phyloP scores from a whole-genome alignment of 2,113 vertebrate species.

The Phalacrocorax brasilianus region DNA sequence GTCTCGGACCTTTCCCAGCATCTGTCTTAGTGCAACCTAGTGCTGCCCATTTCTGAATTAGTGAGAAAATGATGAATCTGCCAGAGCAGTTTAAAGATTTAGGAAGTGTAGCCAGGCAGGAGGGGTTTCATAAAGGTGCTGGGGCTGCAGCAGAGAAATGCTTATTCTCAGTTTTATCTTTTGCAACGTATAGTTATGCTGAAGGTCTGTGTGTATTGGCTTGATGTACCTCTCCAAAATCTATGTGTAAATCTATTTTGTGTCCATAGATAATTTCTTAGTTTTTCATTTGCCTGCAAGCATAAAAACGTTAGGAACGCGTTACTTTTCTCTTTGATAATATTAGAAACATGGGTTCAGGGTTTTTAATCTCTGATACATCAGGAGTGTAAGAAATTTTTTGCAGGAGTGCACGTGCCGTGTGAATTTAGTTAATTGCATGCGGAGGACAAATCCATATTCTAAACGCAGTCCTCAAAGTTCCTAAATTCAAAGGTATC shows the following conservation, averaged over 20 bases:
- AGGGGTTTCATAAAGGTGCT: background rate
- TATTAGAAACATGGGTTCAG: background rate
- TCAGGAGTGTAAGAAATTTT: background rate
- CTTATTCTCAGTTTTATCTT: background rate
- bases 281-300: background rate
- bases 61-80: background rate
- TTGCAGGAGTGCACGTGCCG: background rate
- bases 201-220: background rate
- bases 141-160: background rate
- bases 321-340: background rate
- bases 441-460: background rate
- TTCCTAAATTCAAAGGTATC: background rate
- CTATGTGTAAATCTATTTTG: background rate
- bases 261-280: background rate
- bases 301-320: background rate
- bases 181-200: background rate
- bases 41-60: background rate
- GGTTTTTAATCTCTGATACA: background rate
- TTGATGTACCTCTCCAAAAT: background rate
- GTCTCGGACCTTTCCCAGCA: background rate
- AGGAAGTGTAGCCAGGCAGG: background rate
- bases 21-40: background rate
- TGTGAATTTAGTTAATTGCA: background rate
- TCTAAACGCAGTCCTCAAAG: background rate
- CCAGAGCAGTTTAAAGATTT: background rate